Percentiles rank a stretch among this genome's conserved stretches.
These are phyloP conservation scores for Agonopterix alstromeriana DNA, from an alignment of 2,888 invertebrate species.

Conservation along the genomic window DNA sequence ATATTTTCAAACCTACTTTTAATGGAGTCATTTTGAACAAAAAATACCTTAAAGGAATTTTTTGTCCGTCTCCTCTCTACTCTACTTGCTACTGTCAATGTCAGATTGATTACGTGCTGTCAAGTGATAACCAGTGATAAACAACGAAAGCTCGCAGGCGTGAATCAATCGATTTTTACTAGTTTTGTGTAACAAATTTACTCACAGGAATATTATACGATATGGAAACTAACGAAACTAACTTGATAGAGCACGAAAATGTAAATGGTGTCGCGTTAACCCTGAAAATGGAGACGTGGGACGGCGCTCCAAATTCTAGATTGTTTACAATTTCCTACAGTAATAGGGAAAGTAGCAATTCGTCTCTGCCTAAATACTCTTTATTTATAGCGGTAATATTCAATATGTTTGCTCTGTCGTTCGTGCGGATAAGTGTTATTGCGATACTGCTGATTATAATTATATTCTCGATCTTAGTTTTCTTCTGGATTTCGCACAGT, in stretches of 20 bases:
- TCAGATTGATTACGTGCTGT: too few species aligned
- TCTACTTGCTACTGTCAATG: too few species aligned
- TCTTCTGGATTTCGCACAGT: constrained; percentile 64
- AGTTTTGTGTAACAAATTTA: not conserved
- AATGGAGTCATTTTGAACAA: too few species aligned
- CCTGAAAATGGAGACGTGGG: constrained; percentile 36
- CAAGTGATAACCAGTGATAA: not conserved
- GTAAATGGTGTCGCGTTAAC: constrained; percentile 55
- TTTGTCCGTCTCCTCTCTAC: too few species aligned
- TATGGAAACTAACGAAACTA: constrained; percentile 15
- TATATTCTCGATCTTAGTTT: constrained; percentile 45
- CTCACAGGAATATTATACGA: not conserved
- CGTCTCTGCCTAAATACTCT: constrained; percentile 42
- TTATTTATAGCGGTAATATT: constrained; percentile 47
- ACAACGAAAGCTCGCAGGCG: not conserved
- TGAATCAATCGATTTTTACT: too few species aligned
- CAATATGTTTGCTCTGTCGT: constrained; percentile 47
- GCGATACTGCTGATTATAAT: constrained; percentile 44
- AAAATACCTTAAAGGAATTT: too few species aligned
- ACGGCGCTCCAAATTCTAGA: constrained; percentile 43
- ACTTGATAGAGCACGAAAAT: constrained; percentile 42
- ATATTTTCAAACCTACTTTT: too few species aligned
- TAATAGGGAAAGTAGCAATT: constrained; percentile 30
- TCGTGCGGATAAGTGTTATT: constrained; percentile 48
- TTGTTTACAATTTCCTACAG: constrained; percentile 55